These are phyloP conservation scores for Gambusia affinis DNA, from an alignment of 2,113 vertebrate species.

Conservation along the genomic window DNA sequence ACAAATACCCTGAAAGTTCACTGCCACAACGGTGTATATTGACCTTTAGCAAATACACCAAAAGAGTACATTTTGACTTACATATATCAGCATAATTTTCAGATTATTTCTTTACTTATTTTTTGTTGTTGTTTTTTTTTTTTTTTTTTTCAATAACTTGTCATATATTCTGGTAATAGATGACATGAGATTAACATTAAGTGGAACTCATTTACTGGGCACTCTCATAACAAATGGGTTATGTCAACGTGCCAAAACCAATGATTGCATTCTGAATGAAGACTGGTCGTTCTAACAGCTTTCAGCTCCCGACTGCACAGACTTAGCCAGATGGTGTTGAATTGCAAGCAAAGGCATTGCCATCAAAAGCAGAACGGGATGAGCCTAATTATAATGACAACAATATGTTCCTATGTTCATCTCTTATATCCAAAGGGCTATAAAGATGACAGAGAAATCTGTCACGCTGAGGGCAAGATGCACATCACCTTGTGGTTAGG, in stretches of 20 bases:
- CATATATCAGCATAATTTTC: neutral
- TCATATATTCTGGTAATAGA: neutral
- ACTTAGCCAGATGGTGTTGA: conserved; percentile 67
- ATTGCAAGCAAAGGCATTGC: conserved; percentile 41
- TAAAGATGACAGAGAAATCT: conserved; percentile 39
- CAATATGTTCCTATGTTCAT: conserved; percentile 66
- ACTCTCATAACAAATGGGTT: conserved; percentile 33
- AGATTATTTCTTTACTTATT: neutral
- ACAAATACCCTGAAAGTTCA: conserved; percentile 38
- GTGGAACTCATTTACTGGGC: neutral
- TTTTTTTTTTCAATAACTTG: neutral
- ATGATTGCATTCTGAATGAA: conserved; percentile 52
- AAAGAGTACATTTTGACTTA: neutral
- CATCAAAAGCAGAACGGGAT: conserved; percentile 55
- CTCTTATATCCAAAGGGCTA: conserved; percentile 55
- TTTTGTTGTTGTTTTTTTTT: neutral
- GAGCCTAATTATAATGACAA: conserved; percentile 53
- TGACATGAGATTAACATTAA: conserved; percentile 13
- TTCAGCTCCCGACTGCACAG: conserved; percentile 33
- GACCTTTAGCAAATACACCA: conserved; percentile 12
- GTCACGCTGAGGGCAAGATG: conserved; percentile 5
- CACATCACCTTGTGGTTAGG: conserved; percentile 4
- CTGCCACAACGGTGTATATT: neutral
- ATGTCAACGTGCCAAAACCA: conserved; percentile 51
- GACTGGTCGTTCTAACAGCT: conserved; percentile 47